Evolutionary conservation across 1,140 invertebrate genomes (phyloP), one percentile per base, ranked within the genome.

Genomic region (Bombus affinis): DNA sequence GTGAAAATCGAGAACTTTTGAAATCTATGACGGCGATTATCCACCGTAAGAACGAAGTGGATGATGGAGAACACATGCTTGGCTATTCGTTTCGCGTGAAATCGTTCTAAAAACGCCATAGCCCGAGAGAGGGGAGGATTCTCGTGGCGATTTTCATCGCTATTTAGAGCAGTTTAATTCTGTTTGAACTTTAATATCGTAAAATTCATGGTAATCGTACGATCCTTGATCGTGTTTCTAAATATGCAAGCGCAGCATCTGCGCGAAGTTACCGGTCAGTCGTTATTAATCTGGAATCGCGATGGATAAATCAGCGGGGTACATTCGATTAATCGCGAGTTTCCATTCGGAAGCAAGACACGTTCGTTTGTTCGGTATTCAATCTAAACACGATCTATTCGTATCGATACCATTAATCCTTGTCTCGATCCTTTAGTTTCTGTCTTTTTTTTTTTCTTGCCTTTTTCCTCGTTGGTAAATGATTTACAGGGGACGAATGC

Each of bases 1-100:
- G 47, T 71, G 85, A 70, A 85, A 85, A 85, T 85, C 68, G 83
- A 85, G 66, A 59, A 85, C 13, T 37, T 10, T 13, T 2, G 37
- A 62, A 79, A 85, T 71, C 76, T 72, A 85, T 80, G 66, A 32
- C 39, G 15, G 39, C 68, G 76, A 85, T 84, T 84, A 84, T 35
- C 47, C 82, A 66, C 32, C 12, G 35, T n/a, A 28, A 13, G 53
- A 65, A 53, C 44, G 28, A 53, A 53, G 10, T 32, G 81, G 10
- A 47, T 62, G 83, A 85, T 85, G 76, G 83, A 85, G 76, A 80
- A 85, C 83, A 79, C n/a, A 62, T 84, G 82, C 47, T 72, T 15
- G 39, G 37, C 53, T n/a, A 47, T 72, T 28, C 83, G 22, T 62
- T 32, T 85, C 83, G 47, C n/a, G n/a, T 28, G 70, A 62, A 79